Evolutionary conservation across 2,888 invertebrate species (phyloP), one percentile per base, ranked within the genome.

Genomic region (Habroteleia sp.): DNA sequence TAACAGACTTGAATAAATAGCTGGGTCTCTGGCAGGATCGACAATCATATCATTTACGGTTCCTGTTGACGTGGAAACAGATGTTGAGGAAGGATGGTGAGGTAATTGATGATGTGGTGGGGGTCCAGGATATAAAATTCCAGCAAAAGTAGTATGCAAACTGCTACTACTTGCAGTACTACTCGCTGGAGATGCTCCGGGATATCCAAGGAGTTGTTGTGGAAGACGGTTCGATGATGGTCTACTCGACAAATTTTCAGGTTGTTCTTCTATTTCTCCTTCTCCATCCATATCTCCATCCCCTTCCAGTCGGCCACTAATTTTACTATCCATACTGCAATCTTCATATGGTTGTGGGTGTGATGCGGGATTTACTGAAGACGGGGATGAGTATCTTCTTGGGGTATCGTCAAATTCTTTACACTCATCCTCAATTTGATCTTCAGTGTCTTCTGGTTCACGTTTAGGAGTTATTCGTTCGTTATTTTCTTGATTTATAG

Each of bases 21-120:
- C 91, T 20, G 95, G 95, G 87, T 95, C 95, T 83, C 93, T 92
- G 60, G 94, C 91, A 48, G 94, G 92, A 88, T 95, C 95, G 68
- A 91, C 87, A 46, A 86, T 84, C 83, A 87, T 84, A 48, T 86
- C 86, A 46, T 56, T 69, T 16, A 78, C 31, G 10, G 81, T 62
- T 1, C 80, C 74, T 1, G 72, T 16, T 6, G 83, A 63, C 10
- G 82, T 78, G 16, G 80, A 77, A 1, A 78, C 81, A 1, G 80
- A 75, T 0, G 79, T 75, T 3, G 84, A 78, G 4, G 82, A 72
- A 5, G 81, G 81, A 56, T 84, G 85, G 42, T 83, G 81, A 65
- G 83, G 81, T 60, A 85, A 78, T 20, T 86, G 86, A 44, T 80
- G 82, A 29, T 86, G 86, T 6, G 80, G 75, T 25, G 85, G 85